Base-by-base conservation (phyloP, 2,888 invertebrate genomes). In the Therioaphis trifolii region DNA sequence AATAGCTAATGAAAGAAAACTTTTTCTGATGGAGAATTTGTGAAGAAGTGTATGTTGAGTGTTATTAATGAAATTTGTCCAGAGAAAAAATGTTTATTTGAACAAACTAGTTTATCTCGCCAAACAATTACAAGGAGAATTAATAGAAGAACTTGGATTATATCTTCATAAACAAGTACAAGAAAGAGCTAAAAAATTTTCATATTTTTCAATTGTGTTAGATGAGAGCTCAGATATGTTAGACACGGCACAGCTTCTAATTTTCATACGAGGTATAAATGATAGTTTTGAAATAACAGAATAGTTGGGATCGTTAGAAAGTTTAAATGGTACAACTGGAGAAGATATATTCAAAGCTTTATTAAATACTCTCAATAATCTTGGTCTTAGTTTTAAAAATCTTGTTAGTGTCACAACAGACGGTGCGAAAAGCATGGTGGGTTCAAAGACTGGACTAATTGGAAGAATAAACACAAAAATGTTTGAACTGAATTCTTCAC, bases 331-430 rank as follows among this genome's bases (percentile, higher is more conserved):
- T 63, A 77, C 63, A 63, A 72, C 72, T 5, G 43, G 63, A 58
- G 61, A 77, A 46, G 21, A 63, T 63, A 61, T 77, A 46, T 77
- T 43, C 61, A 61, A 63, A 63, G 77, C 24, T 77, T 40, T 77
- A 61, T 63, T 27, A 43, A 61, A 63, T 77, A 46, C 63, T 43
- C 11, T 61, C 2, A n/a, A 72, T 18, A 75, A 75, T 29, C 63
- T 63, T 21, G 58, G n/a, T 55, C 58, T 75, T 55, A n/a, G 29
- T 72, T 72, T 43, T 40, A 66, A 24, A 76, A 61, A 68, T 49
- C 75, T 84, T 61, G 61, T 75, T 29, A 76, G 84, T 49, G 35
- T 84, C 35, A 75, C 84, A 66, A 77, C 77, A n/a, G 66, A 77
- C 35, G 58, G 72, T 49, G 82, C 58, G 52, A 52, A 75, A 21